Conservation (phyloP, 2,797 vertebrate species). For the Falco naumanni region DNA sequence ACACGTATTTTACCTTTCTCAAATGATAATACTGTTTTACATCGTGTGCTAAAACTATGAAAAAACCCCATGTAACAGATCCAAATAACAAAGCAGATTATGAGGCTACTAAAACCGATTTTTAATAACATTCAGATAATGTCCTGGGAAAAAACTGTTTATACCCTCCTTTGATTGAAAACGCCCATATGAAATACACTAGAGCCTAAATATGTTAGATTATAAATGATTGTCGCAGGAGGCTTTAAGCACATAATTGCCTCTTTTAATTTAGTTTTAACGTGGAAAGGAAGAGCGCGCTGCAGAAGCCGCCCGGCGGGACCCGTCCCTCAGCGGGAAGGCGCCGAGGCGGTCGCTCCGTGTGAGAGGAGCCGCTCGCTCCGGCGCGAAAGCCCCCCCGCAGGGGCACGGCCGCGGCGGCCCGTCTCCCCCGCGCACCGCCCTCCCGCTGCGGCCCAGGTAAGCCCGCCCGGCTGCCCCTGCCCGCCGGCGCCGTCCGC, state of each 20-base stretch:
- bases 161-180: not conserved
- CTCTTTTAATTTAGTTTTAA: not conserved
- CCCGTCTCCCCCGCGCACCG: not conserved
- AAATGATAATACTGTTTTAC: not conserved
- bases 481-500: too few species aligned
- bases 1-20: not conserved
- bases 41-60: not conserved
- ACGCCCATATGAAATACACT: not conserved
- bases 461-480: not conserved
- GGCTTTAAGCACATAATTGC: not conserved
- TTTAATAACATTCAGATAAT: not conserved
- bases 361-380: rapidly evolving
- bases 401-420: rapidly evolving
- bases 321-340: too few species aligned
- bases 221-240: not conserved
- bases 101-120: not conserved
- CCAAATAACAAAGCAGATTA: not conserved
- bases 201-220: not conserved
- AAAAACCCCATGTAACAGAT: not conserved
- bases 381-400: not conserved
- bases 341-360: rapidly evolving
- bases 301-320: not conserved
- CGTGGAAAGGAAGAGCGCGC: rapidly evolving
- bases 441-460: not conserved
- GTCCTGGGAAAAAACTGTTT: not conserved